Base-by-base conservation (phyloP, 2,797 vertebrate genomes). In the Pseudomugil tenellus region DNA sequence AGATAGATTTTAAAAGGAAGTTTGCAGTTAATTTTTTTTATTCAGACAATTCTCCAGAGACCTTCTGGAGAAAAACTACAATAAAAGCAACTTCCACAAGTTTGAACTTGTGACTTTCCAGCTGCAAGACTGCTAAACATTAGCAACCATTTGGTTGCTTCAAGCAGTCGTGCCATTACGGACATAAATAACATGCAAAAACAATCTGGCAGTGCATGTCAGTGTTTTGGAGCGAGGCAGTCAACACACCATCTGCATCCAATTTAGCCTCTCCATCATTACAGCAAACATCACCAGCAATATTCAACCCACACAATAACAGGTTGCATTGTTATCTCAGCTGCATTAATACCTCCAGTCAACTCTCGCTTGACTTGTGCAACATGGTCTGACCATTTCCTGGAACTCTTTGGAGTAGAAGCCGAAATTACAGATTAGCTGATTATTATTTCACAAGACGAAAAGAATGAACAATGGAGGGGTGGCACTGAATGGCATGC, bases 241-340 rank as follows among this genome's bases (percentile, higher is more conserved):
- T 61, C 52, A 60, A 70, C 63, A 25, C 25, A 60, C 76, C 87
- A 88, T 85, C 86, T 87, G 86, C 67, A 61, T 73, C 62, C 77
- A 85, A 78, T 87, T 85, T 68, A 66, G 25, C 76, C 14, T 51
- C 64, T 63, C 61, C 16, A 25, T 70, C 61, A 54, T 72, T 76
- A 70, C 62, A 39, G 61, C 67, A 39, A 16, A 70, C 58, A 79
- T 75, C 58, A 52, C 61, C 19, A 26, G 74, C 81, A 73, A 67
- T 75, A 79, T 56, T 72, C 60, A 17, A 28, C 31, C 58, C 52
- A 34, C 76, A 82, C 84, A 83, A 86, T 57, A 84, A 75, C 64
- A 74, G 61, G 70, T 63, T 52, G 62, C 66, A 75, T 67, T 76
- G 71, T 82, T 43, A 66, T 17, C 28, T 49, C 39, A n/a, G 58